Evolutionary conservation across 1,140 invertebrate species (phyloP).

Genomic region (Dreissena polymorpha): DNA sequence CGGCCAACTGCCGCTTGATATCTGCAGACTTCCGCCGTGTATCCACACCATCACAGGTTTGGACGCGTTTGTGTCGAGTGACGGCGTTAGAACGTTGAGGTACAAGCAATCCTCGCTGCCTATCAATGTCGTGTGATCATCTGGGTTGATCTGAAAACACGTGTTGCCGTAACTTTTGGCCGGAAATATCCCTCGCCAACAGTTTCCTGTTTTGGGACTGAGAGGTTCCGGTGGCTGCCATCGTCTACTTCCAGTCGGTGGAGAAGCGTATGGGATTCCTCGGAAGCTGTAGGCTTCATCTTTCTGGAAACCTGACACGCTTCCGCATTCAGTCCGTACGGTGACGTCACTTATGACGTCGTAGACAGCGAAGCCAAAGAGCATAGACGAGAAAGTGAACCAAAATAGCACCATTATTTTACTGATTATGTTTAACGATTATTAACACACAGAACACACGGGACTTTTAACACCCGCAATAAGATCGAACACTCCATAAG

Average conservation of each 20-base stretch:
- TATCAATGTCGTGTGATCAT: neutral
- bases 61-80: conserved; percentile 49
- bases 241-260: conserved; percentile 24
- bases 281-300: conserved; percentile 14
- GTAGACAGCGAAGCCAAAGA: too few species aligned
- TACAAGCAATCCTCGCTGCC: conserved; percentile 74
- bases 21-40: conserved; percentile 94
- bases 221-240: conserved; percentile 34
- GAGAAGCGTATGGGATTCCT: conserved; percentile 36
- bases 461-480: too few species aligned
- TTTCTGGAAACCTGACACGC: too few species aligned
- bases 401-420: too few species aligned
- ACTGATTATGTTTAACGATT: too few species aligned
- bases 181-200: conserved; percentile 23
- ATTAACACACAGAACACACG: too few species aligned
- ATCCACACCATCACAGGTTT: conserved; percentile 89
- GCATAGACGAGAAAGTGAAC: too few species aligned
- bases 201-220: neutral
- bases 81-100: conserved; percentile 72
- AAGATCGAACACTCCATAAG: too few species aligned
- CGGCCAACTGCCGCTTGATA: conserved; percentile 46
- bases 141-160: conserved; percentile 27
- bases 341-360: too few species aligned
- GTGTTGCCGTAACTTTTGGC: conserved; percentile 23
- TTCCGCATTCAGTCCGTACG: too few species aligned